Evolutionary conservation across 1,140 invertebrate genomes (phyloP).

Genomic region (Drosophila cardini): DNA sequence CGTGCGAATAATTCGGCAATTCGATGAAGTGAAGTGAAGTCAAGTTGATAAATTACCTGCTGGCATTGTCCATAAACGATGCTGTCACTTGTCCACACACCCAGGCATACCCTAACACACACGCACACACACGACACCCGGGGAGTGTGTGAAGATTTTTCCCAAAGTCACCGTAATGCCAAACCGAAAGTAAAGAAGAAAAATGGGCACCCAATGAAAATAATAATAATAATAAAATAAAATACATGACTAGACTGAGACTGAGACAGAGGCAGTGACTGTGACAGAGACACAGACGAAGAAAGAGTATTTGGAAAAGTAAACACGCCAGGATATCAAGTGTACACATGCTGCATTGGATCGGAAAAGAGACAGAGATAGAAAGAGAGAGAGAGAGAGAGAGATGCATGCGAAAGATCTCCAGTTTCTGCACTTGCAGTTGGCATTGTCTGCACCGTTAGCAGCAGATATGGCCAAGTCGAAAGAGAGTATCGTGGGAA

Average conservation of each 20-base stretch:
- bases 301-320: constrained; percentile 80
- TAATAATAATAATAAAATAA: constrained; percentile 73
- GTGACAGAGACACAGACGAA: constrained; percentile 35
- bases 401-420: constrained; percentile 65
- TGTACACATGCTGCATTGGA: constrained; percentile 64
- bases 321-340: constrained; percentile 84
- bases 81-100: constrained; percentile 68
- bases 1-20: constrained; percentile 72
- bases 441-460: constrained; percentile 53
- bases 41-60: constrained; percentile 72
- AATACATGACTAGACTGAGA: constrained; percentile 59
- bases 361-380: neutral
- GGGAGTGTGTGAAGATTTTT: constrained; percentile 66
- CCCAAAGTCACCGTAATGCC: constrained; percentile 68
- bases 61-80: constrained; percentile 68
- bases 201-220: constrained; percentile 52
- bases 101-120: constrained; percentile 22
- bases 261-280: constrained; percentile 47
- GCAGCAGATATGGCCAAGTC: constrained; percentile 25
- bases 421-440: constrained; percentile 79
- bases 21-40: constrained; percentile 51
- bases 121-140: constrained; percentile 32
- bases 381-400: constrained; percentile 8
- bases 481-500: constrained; percentile 81
- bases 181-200: constrained; percentile 49